Evolutionary conservation across 2,888 invertebrate genomes (phyloP).

Genomic region (Lamellibrachia columna): DNA sequence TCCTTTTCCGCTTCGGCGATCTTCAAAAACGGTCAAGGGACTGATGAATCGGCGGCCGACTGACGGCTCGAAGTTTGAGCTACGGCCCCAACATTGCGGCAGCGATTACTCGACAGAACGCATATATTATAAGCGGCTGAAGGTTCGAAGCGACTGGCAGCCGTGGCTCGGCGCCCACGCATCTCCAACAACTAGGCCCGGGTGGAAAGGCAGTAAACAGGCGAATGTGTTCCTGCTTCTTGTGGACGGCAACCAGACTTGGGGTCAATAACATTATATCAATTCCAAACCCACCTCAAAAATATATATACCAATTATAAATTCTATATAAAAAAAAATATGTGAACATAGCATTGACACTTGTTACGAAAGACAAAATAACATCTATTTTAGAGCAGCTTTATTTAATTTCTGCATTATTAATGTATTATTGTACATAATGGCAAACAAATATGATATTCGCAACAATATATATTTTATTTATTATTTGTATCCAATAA

Average conservation of each 20-base stretch:
- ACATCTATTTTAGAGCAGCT: too few species aligned
- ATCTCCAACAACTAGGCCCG: neutral
- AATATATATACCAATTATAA: too few species aligned
- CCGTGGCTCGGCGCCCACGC: neutral
- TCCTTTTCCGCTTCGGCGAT: neutral
- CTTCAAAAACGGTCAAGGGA: neutral
- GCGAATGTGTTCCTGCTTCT: neutral
- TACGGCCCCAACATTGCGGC: neutral
- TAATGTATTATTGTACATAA: too few species aligned
- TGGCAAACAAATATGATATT: too few species aligned
- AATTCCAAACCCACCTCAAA: too few species aligned
- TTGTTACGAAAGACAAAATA: too few species aligned
- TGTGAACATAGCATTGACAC: too few species aligned
- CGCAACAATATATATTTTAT: too few species aligned
- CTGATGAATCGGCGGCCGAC: neutral
- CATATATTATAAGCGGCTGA: neutral
- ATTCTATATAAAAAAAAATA: too few species aligned
- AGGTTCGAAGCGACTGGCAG: neutral
- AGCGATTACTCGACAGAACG: constrained; percentile 5
- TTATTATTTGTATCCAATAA: too few species aligned
- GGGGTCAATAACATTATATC: too few species aligned
- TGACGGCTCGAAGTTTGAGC: neutral
- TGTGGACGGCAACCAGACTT: neutral
- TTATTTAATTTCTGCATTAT: too few species aligned
- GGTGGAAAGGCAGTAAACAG: neutral